These are phyloP conservation scores for Sphyrna mokarran DNA, from an alignment of 2,113 vertebrate genomes.

Conservation along the genomic window DNA sequence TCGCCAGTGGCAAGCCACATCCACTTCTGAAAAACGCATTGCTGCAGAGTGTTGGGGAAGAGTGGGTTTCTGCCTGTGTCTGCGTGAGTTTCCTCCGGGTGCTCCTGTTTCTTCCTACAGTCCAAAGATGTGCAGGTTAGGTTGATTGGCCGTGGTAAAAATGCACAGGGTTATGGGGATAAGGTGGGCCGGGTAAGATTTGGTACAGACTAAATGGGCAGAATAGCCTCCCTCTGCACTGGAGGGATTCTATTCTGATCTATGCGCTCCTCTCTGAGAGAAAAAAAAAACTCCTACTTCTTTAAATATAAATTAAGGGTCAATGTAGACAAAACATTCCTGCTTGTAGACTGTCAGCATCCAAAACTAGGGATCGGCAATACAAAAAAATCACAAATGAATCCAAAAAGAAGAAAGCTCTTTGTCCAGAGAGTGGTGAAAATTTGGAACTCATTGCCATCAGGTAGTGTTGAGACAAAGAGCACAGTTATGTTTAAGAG, in stretches of 20 bases:
- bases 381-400: neutral
- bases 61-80: no score
- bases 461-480: neutral
- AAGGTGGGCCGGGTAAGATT: neutral
- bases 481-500: neutral
- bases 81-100: no score
- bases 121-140: no score
- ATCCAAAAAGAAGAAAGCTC: neutral
- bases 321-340: neutral
- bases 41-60: no score
- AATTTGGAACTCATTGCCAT: neutral
- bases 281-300: neutral
- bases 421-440: neutral
- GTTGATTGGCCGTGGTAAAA: no score
- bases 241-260: neutral
- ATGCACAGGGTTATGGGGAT: neutral
- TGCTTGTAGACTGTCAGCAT: neutral
- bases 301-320: neutral
- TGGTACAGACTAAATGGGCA: neutral
- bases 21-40: no score
- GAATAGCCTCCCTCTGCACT: neutral
- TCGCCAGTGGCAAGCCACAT: no score
- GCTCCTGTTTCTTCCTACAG: no score
- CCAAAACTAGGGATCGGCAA: neutral
- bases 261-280: neutral